These are phyloP conservation scores for Agelastica alni DNA, from an alignment of 2,888 invertebrate genomes.

Conservation along the genomic window DNA sequence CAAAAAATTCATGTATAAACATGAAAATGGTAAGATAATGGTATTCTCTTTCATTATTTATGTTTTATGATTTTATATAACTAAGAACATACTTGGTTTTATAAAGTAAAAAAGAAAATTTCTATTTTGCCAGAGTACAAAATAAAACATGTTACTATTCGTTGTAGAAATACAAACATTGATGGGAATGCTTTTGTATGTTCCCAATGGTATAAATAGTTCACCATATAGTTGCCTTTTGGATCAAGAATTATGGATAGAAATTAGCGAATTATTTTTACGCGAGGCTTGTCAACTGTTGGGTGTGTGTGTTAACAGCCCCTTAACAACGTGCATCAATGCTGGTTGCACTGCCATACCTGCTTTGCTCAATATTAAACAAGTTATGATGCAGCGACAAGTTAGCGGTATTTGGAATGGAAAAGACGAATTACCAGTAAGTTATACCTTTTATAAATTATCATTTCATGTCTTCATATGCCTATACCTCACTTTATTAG, in stretches of 20 bases:
- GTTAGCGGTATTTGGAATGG: slow-evolving; percentile 94
- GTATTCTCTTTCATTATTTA: too few relatives aligned
- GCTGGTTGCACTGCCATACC: slow-evolving; percentile 94
- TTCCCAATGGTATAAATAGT: slow-evolving; percentile 75
- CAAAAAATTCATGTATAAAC: slow-evolving; percentile 75
- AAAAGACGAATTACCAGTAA: slow-evolving; percentile 93
- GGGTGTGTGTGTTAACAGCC: slow-evolving; percentile 87
- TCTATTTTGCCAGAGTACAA: too few relatives aligned
- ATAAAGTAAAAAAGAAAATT: too few relatives aligned
- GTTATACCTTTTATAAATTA: slow-evolving; percentile 43
- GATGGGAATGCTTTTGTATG: slow-evolving; percentile 83
- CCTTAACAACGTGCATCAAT: slow-evolving; percentile 88
- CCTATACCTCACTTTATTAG: too few relatives aligned
- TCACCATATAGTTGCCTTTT: slow-evolving; percentile 71
- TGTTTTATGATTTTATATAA: too few relatives aligned
- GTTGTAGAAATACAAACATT: slow-evolving; percentile 75
- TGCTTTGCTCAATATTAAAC: slow-evolving; percentile 90
- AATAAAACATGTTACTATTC: too few relatives aligned
- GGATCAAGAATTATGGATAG: slow-evolving; percentile 78
- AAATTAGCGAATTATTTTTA: slow-evolving; percentile 87
- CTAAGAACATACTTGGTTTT: too few relatives aligned
- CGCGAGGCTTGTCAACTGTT: slow-evolving; percentile 90
- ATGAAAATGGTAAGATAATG: slow-evolving; percentile 75
- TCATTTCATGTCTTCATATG: neutral
- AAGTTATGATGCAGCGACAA: slow-evolving; percentile 86